Percentiles rank a stretch among this genome's conserved stretches.
Evolutionary conservation across 2,888 invertebrate species (phyloP).

Genomic region (Hesperia comma): DNA sequence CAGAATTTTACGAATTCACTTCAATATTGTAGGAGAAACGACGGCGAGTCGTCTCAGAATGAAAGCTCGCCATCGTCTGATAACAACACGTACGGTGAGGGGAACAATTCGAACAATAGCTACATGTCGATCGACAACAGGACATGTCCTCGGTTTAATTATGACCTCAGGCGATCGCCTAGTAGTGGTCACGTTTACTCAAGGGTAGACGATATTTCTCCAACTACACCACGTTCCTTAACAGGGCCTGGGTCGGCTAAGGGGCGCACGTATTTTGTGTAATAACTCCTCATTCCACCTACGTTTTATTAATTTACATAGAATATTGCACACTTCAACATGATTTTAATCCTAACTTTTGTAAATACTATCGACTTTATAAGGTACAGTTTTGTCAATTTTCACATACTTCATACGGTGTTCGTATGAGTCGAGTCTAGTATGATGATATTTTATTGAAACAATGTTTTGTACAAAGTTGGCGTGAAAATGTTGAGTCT

Average conservation of each 20-base stretch:
- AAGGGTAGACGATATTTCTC: constrained; percentile 80
- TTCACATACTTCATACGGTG: constrained; percentile 72
- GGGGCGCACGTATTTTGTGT: constrained; percentile 80
- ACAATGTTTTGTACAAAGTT: constrained; percentile 75
- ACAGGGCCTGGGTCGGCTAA: constrained; percentile 64
- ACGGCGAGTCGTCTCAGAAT: constrained; percentile 81
- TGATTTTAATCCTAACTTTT: constrained; percentile 40
- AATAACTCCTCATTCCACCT: constrained; percentile 49
- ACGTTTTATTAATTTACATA: constrained; percentile 40
- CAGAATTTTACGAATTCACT: constrained; percentile 81
- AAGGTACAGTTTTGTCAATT: constrained; percentile 68
- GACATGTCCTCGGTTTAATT: constrained; percentile 82
- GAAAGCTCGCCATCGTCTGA: constrained; percentile 84
- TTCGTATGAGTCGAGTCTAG: constrained; percentile 47
- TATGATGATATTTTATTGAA: constrained; percentile 59
- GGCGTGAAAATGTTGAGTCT: constrained; percentile 74
- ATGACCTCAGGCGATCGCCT: constrained; percentile 81
- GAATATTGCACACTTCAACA: constrained; percentile 40
- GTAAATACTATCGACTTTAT: constrained; percentile 36
- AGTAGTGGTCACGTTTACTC: constrained; percentile 81
- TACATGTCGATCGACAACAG: constrained; percentile 87
- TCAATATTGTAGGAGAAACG: constrained; percentile 75
- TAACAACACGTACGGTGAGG: constrained; percentile 86
- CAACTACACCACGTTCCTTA: constrained; percentile 71
- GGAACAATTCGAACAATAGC: constrained; percentile 87